Percentiles rank a stretch among this genome's conserved stretches.
Conservation (phyloP, 2,797 vertebrate genomes). For the Geotria australis region DNA sequence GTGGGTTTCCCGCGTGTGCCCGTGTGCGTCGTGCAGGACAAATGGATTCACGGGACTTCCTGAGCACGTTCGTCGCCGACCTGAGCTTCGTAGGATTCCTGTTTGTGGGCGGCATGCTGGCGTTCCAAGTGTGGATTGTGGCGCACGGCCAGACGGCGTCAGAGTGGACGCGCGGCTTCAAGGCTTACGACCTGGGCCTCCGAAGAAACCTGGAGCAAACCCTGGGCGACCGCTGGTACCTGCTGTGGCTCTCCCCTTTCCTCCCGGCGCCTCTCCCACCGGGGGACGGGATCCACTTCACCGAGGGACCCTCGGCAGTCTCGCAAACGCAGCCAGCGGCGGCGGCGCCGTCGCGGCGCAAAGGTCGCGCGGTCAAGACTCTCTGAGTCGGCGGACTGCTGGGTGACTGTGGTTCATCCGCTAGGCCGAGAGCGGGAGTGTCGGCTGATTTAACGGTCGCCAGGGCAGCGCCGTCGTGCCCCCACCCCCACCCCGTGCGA, state of each 20-base stretch:
- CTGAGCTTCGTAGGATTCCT: constrained; percentile 45
- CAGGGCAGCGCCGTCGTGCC: too few species aligned
- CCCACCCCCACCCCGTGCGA: too few species aligned
- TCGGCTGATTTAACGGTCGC: too few species aligned
- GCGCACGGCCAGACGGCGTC: constrained; percentile 44
- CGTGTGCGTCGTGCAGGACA: constrained; percentile 23
- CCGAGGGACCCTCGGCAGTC: too few species aligned
- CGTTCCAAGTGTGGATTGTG: constrained; percentile 37
- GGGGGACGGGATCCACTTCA: constrained; percentile 39
- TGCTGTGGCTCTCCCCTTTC: constrained; percentile 43
- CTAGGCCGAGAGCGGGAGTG: too few species aligned
- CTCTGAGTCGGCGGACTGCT: too few species aligned
- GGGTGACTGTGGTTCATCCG: too few species aligned
- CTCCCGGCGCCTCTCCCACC: constrained; percentile 25
- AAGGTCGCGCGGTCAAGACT: too few species aligned
- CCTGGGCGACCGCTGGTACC: constrained; percentile 32
- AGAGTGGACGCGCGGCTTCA: constrained; percentile 36
- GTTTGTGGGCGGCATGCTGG: constrained; percentile 39
- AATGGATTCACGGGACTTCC: constrained; percentile 21
- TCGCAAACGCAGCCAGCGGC: too few species aligned
- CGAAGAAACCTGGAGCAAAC: constrained; percentile 20
- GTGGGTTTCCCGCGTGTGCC: constrained; percentile 10
- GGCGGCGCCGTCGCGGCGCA: too few species aligned
- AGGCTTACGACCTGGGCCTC: constrained; percentile 22
- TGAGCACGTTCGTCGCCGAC: constrained; percentile 39